Evolutionary conservation across 2,888 invertebrate species (phyloP), one percentile per base, ranked within the genome.

Genomic region (Nysson spinosus): DNA sequence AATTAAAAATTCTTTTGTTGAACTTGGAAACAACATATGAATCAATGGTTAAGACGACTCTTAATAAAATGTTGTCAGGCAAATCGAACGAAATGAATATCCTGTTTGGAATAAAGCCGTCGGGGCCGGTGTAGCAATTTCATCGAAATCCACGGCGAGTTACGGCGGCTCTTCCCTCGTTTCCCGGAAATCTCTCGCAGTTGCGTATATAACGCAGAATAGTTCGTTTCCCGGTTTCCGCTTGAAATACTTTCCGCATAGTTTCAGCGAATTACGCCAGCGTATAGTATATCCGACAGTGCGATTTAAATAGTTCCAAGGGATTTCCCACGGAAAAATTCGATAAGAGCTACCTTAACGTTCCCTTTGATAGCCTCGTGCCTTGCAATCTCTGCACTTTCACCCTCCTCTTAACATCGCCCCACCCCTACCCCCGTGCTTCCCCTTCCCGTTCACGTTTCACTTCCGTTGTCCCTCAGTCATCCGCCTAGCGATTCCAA

Each of bases 261-360:
- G 74, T 74, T 74, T 55, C 30, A 28, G 54, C 60, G 60, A 69
- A 72, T 75, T 69, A 63, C 72, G 46, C 20, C 44, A 24, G 52
- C 40, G 39, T 47, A 57, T 32, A 49, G 55, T 28, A 63, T 56
- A 46, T 34, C 50, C 37, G 51, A 35, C 46, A 63, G 63, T 64
- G 39, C 69, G 75, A 74, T 74, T 74, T 75, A 75, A 75, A 74
- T 75, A 75, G 75, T 72, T 74, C 43, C 60, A 52, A 55, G 68
- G 42, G 63, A 69, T 69, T 75, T 55, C 30, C 34, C 49, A 26
- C 17, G 49, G 39, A 69, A 74, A 72, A 74, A 74, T 57, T 58
- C 69, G 40, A 63, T 49, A 54, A 40, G 19, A 28, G 50, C 47
- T 70, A 49, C 37, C 46, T 60, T 51, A 50, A 42, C 22, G 43